These are phyloP conservation scores for Octonoba sinensis DNA, from an alignment of 2,888 invertebrate species.

Conservation along the genomic window DNA sequence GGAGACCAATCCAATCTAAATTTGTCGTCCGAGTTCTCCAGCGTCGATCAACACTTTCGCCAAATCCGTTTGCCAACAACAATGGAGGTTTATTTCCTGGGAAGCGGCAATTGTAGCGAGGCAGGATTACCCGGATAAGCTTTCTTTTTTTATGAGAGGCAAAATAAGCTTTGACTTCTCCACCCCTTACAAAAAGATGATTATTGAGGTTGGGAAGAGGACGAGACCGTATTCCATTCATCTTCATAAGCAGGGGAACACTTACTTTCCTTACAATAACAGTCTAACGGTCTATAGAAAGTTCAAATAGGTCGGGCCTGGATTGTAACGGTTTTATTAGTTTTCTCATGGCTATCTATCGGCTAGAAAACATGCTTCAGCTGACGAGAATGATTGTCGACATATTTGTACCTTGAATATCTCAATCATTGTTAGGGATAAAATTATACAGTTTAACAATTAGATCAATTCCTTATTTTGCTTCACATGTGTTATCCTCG, in stretches of 20 bases:
- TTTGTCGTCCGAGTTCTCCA: slow-evolving; percentile 7
- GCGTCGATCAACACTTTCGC: slow-evolving; percentile 13
- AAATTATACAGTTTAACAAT: too few relatives aligned
- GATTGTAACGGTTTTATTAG: slow-evolving; percentile 55
- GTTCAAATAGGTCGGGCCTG: slow-evolving; percentile 32
- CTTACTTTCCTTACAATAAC: slow-evolving; percentile 49
- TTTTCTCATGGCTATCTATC: slow-evolving; percentile 48
- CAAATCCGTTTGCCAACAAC: slow-evolving; percentile 42
- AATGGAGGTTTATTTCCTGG: slow-evolving; percentile 21
- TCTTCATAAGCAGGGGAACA: slow-evolving; percentile 27
- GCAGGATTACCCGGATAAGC: slow-evolving; percentile 25
- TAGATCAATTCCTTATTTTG: too few relatives aligned
- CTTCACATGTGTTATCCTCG: too few relatives aligned
- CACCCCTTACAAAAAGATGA: slow-evolving; percentile 38
- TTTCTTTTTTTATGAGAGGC: slow-evolving; percentile 32
- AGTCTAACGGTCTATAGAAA: slow-evolving; percentile 29
- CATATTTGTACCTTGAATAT: too few relatives aligned
- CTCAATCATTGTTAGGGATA: too few relatives aligned
- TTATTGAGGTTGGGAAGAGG: slow-evolving; percentile 30
- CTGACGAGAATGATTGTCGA: too few relatives aligned
- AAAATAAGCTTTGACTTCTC: slow-evolving; percentile 51
- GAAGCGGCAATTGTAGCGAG: slow-evolving; percentile 20
- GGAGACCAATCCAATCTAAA: slow-evolving; percentile 3
- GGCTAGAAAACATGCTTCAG: slow-evolving; percentile 26
- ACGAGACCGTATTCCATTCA: slow-evolving; percentile 36